Evolutionary conservation across 2,888 invertebrate genomes (phyloP).

Genomic region (Meganola albula): DNA sequence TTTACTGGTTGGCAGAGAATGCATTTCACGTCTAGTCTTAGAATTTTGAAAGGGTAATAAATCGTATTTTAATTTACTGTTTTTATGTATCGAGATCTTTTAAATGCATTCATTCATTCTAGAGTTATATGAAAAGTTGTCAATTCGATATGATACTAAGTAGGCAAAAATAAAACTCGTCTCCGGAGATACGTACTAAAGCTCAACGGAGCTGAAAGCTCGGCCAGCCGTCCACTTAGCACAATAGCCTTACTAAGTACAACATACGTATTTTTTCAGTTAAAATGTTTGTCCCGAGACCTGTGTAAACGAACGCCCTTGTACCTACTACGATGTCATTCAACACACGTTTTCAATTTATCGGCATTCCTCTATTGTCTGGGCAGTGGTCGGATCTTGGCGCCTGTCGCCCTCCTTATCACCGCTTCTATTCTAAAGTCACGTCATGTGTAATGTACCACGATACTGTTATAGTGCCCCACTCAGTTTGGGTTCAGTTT

Average conservation of each 20-base stretch:
- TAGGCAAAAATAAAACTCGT: too few species aligned
- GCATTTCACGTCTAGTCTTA: too few species aligned
- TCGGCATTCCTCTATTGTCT: conserved; percentile 43
- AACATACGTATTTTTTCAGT: conserved; percentile 29
- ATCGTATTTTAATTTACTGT: too few species aligned
- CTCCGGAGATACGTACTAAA: too few species aligned
- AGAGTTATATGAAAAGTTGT: too few species aligned
- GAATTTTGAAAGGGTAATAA: too few species aligned
- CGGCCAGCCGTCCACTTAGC: too few species aligned
- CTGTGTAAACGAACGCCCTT: conserved; percentile 31
- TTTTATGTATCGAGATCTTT: too few species aligned
- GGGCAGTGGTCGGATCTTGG: conserved; percentile 34
- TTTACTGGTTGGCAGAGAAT: too few species aligned
- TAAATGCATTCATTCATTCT: too few species aligned
- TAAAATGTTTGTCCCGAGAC: conserved; percentile 26
- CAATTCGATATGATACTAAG: too few species aligned
- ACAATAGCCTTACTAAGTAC: conserved; percentile 6
- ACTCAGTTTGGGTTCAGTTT: conserved; percentile 25
- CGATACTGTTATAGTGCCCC: conserved; percentile 36
- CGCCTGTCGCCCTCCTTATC: conserved; percentile 49
- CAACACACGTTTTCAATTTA: conserved; percentile 71
- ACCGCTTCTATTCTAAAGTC: conserved; percentile 45
- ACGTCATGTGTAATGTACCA: conserved; percentile 38
- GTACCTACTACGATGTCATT: conserved; percentile 45
- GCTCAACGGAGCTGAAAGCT: too few species aligned